Base-by-base conservation (phyloP, 2,888 invertebrate species). In the Ctena decussata region DNA sequence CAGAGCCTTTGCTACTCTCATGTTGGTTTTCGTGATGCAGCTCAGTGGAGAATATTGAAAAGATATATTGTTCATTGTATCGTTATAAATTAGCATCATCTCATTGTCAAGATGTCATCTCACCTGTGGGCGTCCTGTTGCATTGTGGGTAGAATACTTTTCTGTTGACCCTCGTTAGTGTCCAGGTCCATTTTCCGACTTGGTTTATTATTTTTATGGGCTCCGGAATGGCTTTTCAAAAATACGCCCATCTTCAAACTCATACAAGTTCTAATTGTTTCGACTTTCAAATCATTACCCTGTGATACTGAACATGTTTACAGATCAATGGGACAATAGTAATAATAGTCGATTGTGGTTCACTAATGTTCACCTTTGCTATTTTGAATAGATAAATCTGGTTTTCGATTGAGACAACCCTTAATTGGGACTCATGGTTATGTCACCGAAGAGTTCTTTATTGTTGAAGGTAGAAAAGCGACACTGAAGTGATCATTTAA, bases 61-160 rank as follows among this genome's bases (percentile, higher is more conserved):
- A 85, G 82, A 79, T 76, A 32, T 85, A 82, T 82, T 27, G 85
- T 18, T 24, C 18, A 74, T 78, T 77, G 70, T 70, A 74, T 57
- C 74, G 44, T 44, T 70, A 73, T 80, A 81, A 81, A 85, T 78
- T 80, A 80, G 75, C 71, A 53, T 27, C 71, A 18, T 77, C 80
- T 49, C 18, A 79, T 85, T 85, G 81, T 82, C 32, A 32, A 35
- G 0, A 2, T 71, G 85, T 82, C 85, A 85, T n/a, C 39, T 79
- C 79, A 85, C 79, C 82, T 53, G 65, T 32, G 49, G 44, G 72
- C 53, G 32, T 76, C 69, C 80, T 76, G 69, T 35, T 71, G 80
- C 60, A 79, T 72, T 77, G 53, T 80, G 80, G 80, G 69, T 82
- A 82, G 79, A 86, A 80, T 77, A 77, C 77, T 72, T 78, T 76